A percentile compares a stretch with the other conserved stretches of the same genome.
Evolutionary conservation across 2,888 invertebrate species (phyloP).

Genomic region (Ophion costatus): DNA sequence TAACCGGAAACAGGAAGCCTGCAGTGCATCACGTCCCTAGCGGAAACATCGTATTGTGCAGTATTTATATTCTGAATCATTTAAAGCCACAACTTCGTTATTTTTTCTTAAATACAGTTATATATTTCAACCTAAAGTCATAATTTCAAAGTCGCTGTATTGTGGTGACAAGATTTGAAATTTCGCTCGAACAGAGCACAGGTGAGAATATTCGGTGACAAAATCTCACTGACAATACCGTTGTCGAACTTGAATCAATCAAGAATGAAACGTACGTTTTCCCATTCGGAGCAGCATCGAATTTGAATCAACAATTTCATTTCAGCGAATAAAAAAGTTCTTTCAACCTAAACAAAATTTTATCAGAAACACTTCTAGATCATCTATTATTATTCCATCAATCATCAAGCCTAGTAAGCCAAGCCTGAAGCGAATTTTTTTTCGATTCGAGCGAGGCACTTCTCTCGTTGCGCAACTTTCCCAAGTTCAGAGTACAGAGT

Average conservation of each 20-base stretch:
- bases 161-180: not conserved
- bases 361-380: not conserved
- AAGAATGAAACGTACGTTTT: too few relatives aligned
- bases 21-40: too few relatives aligned
- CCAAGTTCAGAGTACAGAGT: not conserved
- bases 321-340: not conserved
- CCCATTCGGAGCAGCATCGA: too few relatives aligned
- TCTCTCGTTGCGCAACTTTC: not conserved
- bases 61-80: not conserved
- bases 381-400: not conserved
- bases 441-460: not conserved
- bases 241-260: too few relatives aligned
- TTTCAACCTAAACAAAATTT: not conserved
- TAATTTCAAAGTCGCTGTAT: not conserved
- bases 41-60: not conserved
- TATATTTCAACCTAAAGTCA: not conserved
- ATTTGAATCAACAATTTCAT: not conserved
- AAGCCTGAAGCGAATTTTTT: not conserved
- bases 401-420: not conserved
- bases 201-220: not conserved
- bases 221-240: not conserved
- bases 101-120: not conserved
- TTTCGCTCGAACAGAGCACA: too few relatives aligned
- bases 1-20: too few relatives aligned
- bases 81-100: not conserved